Base-by-base conservation (phyloP, 2,113 vertebrate species). In the Macquaria australasica region DNA sequence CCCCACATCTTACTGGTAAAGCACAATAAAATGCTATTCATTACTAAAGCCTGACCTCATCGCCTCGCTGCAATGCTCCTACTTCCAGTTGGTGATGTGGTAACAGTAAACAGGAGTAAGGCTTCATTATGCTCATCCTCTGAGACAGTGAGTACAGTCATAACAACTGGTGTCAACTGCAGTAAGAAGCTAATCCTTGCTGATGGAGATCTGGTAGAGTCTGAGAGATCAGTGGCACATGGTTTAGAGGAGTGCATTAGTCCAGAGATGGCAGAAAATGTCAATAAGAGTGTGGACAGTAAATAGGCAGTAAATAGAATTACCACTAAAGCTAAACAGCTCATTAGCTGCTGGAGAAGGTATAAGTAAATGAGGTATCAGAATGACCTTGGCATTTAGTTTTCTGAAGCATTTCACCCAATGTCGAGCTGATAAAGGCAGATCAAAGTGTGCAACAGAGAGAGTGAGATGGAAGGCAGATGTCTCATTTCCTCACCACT, bases 231-330 rank as follows among this genome's bases (percentile, higher is more conserved):
- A 73, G 71, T 53, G 70, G 64, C 87, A 83, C 77, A 21, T 72
- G 90, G 94, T 92, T 93, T 91, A 91, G 56, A 79, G 25, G 66
- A 87, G 80, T 71, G 80, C 82, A 76, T 84, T 34, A 80, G 77
- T 76, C 74, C 45, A 59, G 71, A 45, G 59, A 41, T 63, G 68
- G 23, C 60, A 55, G 28, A 62, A 91, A 86, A 88, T 70, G 63
- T 87, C 83, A 90, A 69, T 87, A 93, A 82, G 81, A 87, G 34
- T 2, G 66, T 84, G 77, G 85, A 84, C 85, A 79, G 76, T 88
- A 82, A 88, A 87, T 74, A 81, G 28, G 66, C 9, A n/a, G 60
- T 84, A 94, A 92, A 94, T 84, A 94, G 92, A 93, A 86, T 94
- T 93, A 91, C 58, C 78, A 66, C 23, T 6, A 64, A 91, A 37